Evolutionary conservation across 2,113 vertebrate species (phyloP).

Genomic region (Ptychochromis oligacanthus): DNA sequence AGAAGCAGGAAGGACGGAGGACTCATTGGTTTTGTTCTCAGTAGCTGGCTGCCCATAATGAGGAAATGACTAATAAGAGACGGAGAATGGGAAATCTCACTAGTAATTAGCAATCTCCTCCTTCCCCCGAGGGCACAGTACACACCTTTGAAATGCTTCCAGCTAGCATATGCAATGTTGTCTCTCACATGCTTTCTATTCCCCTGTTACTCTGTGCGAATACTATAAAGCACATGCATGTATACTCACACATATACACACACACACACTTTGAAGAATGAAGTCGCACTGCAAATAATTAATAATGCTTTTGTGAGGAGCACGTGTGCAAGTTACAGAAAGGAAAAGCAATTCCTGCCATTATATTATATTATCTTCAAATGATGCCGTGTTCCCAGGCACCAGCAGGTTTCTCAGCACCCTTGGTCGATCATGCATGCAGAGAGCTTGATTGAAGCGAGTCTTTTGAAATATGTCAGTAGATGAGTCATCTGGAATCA

Average conservation of each 20-base stretch:
- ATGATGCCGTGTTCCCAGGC: neutral
- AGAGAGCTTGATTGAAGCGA: constrained; percentile 11
- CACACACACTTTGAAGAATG: constrained; percentile 26
- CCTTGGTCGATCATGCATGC: neutral
- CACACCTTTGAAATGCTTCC: constrained; percentile 69
- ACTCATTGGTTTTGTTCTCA: constrained; percentile 44
- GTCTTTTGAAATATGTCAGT: constrained; percentile 24
- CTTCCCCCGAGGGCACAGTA: constrained; percentile 22
- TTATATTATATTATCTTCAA: constrained; percentile 12
- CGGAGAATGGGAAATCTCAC: constrained; percentile 52
- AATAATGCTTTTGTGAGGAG: constrained; percentile 19
- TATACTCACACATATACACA: constrained; percentile 2
- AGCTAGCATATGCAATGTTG: constrained; percentile 47
- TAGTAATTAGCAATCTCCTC: constrained; percentile 69
- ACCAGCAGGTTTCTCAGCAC: constrained; percentile 8
- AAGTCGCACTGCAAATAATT: constrained; percentile 10
- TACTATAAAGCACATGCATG: neutral
- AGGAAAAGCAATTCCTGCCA: neutral
- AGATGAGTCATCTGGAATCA: constrained; percentile 46
- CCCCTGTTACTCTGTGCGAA: constrained; percentile 7
- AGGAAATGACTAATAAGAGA: constrained; percentile 71
- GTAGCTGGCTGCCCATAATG: constrained; percentile 48
- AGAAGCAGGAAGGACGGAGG: constrained; percentile 26
- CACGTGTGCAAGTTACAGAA: neutral
- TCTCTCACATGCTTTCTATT: constrained; percentile 14